Base-by-base conservation (phyloP, 1,140 invertebrate species). In the Thereuonema tuberculata region DNA sequence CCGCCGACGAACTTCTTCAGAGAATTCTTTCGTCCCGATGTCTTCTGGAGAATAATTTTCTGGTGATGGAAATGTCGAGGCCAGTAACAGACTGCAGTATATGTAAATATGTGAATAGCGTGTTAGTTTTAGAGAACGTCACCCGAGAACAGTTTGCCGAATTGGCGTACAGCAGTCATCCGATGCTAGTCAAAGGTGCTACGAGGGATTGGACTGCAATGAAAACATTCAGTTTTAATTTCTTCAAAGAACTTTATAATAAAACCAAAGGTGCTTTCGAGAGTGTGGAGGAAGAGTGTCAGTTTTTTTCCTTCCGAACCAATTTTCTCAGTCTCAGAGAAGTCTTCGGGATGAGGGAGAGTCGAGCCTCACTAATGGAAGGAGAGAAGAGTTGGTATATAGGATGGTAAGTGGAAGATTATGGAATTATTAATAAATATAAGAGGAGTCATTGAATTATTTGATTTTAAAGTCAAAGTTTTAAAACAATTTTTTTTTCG, bases 51-150 rank as follows among this genome's bases (percentile, higher is more conserved):
- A 89, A 86, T 71, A 90, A 89, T 75, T 86, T 85, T 67, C 75
- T 93, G 48, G 75, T 89, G 28, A 89, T 86, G 84, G 89, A 93
- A 74, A 84, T 86, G 46, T 85, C 85, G 14, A 75, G 89, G 60
- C 88, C 88, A 15, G 76, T 86, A n/a, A 84, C 86, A 3, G 80
- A 89, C 69, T 93, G 89, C 69, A 74, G 76, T 61, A 87, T 86
- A 70, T 90, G 87, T 73, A 71, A 66, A 56, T 70, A 75, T 57
- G 75, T 84, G 17, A 70, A 72, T 27, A 79, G 78, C 62, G 77
- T 84, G 43, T 46, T 56, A 2, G 74, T 86, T 50, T 69, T 84
- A 59, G 65, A 70, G 49, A 88, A 87, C 73, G 66, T 83, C 53
- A 84, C 83, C 1, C 76, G 75, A 57, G 74, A 82, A 62, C 75